phyloP scores from a whole-genome alignment of 2,113 vertebrate genomes.

The Elephantulus edwardii region DNA sequence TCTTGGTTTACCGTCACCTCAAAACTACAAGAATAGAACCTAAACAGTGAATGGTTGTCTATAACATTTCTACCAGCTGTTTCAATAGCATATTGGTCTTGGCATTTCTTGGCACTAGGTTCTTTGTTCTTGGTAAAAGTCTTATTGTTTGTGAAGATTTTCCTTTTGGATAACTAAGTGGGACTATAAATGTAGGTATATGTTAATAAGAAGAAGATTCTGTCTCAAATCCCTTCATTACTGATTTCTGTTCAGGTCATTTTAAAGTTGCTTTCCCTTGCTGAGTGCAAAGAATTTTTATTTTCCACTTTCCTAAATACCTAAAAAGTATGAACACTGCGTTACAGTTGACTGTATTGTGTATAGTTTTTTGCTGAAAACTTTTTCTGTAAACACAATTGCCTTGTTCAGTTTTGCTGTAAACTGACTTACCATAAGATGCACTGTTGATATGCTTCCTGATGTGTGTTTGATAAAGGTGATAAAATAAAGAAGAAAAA shows the following conservation, averaged over 20 bases:
- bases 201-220: conserved; percentile 51
- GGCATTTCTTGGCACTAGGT: conserved; percentile 51
- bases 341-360: conserved; percentile 59
- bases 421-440: conserved; percentile 67
- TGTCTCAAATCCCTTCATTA: conserved; percentile 39
- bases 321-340: conserved; percentile 52
- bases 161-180: conserved; percentile 15
- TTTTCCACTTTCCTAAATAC: conserved; percentile 49
- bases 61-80: conserved; percentile 13
- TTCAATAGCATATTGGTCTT: not conserved
- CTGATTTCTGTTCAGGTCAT: conserved; percentile 29
- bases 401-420: conserved; percentile 77
- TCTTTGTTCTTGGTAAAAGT: conserved; percentile 44
- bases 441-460: conserved; percentile 74
- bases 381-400: conserved; percentile 73
- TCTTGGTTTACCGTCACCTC: conserved; percentile 62
- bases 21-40: conserved; percentile 20
- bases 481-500: conserved; percentile 75
- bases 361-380: conserved; percentile 62
- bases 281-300: conserved; percentile 54
- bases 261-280: conserved; percentile 40
- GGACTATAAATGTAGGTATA: conserved; percentile 49
- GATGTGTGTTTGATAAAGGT: conserved; percentile 70
- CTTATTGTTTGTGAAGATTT: conserved; percentile 34
- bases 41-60: not conserved